These are phyloP conservation scores for Aeoliscus strigatus DNA, from an alignment of 2,797 vertebrate species.

Conservation along the genomic window DNA sequence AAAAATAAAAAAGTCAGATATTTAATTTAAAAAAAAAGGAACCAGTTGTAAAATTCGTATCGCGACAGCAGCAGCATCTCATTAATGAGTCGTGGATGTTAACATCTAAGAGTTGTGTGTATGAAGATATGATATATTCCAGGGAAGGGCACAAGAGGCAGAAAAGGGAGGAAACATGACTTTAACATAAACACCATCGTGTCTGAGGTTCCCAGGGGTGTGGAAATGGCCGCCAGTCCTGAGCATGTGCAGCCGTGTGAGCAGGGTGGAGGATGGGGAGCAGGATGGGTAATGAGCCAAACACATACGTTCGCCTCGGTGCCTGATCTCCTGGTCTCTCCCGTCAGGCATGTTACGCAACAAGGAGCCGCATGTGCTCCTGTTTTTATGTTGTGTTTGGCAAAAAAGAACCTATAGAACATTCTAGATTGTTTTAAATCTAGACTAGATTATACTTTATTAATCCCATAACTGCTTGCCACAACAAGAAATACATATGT, in stretches of 20 bases:
- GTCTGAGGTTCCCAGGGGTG: slow-evolving; percentile 57
- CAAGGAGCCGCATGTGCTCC: slow-evolving; percentile 41
- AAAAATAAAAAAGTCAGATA: slow-evolving; percentile 9
- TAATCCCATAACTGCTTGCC: too few species aligned
- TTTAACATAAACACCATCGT: slow-evolving; percentile 45
- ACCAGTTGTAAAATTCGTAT: too few species aligned
- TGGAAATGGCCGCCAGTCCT: slow-evolving; percentile 70
- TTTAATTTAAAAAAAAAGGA: too few species aligned
- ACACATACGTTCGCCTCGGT: slow-evolving; percentile 67
- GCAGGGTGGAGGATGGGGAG: slow-evolving; percentile 31
- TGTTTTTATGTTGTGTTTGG: slow-evolving; percentile 20
- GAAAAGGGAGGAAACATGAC: slow-evolving; percentile 31
- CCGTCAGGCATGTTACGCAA: slow-evolving; percentile 69
- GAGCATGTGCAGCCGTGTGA: slow-evolving; percentile 67
- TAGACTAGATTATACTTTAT: too few species aligned
- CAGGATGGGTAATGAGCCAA: slow-evolving; percentile 70
- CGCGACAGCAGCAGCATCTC: too few species aligned
- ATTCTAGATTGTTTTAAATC: slow-evolving; percentile 20
- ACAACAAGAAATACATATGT: too few species aligned
- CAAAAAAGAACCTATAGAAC: slow-evolving; percentile 29
- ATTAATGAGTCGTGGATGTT: too few species aligned
- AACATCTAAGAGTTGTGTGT: too few species aligned
- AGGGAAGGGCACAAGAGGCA: slow-evolving; percentile 21
- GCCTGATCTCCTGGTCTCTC: slow-evolving; percentile 70
- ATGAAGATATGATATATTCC: not conserved